Base-by-base conservation (phyloP, 2,113 vertebrate species). In the Ochotona curzoniae region DNA sequence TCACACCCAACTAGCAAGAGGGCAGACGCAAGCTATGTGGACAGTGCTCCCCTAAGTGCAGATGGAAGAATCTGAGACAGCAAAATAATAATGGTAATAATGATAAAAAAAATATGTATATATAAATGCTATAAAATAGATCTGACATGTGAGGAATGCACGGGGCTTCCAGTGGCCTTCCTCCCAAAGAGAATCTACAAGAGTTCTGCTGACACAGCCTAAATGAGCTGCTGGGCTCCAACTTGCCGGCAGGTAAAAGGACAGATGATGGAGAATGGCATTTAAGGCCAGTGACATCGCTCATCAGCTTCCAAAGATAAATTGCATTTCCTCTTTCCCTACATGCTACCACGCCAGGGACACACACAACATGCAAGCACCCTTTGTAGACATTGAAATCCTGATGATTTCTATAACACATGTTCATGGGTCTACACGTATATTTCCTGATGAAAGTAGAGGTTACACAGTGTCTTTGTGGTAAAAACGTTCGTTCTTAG, bases 281-380 rank as follows among this genome's bases (percentile, higher is more conserved):
- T 5, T 11, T 49, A 38, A 86, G 61, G 69, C 38, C 32, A 87
- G 47, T 18, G 70, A 70, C 51, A 38, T 64, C 26, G 63, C 91
- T 47, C 44, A 70, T 63, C 35, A 44, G 47, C 57, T 86, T 94
- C 66, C 71, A 67, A 61, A 78, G 30, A 83, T 38, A 38, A 63
- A 28, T 38, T 28, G 6, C 54, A 26, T 76, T 79, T 66, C 15
- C 21, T 86, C 54, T 88, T 49, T 75, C 57, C 47, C 51, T 11
- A 35, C 11, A 26, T 23, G 14, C 32, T 8, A 1, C 51, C 0
- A 25, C 8, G 38, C 20, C 66, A 23, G 47, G 66, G 47, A 75
- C 35, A 23, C n/a, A 26, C 0, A 0, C 5, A 47, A n/a, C 2
- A 20, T 1, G 73, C 3, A 14, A 74, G 8, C 20, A 8, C 8